Evolutionary conservation across 2,888 invertebrate species (phyloP).

Genomic region (Idaea biselata): DNA sequence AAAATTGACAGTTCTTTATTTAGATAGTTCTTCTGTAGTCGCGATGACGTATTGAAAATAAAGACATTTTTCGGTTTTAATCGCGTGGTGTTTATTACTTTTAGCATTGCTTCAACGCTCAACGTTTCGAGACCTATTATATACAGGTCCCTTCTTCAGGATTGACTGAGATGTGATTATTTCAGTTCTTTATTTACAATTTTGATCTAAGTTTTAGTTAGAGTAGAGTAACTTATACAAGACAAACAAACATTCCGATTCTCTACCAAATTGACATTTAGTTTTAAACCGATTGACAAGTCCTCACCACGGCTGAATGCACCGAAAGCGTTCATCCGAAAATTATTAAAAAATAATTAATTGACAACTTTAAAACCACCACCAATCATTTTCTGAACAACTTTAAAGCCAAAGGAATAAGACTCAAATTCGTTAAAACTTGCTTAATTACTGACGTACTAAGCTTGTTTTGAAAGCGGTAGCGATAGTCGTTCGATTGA

Average conservation of each 20-base stretch:
- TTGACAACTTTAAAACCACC: not conserved
- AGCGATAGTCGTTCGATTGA: slow-evolving; percentile 62
- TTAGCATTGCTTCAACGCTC: no score
- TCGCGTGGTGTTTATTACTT: no score
- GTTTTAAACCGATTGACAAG: slow-evolving; percentile 59
- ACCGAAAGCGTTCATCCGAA: slow-evolving; percentile 57
- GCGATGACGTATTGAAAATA: no score
- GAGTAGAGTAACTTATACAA: not conserved
- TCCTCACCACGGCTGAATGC: slow-evolving; percentile 47
- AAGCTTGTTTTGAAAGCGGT: slow-evolving; percentile 41
- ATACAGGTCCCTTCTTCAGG: no score
- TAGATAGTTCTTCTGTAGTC: no score
- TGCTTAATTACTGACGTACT: slow-evolving; percentile 2
- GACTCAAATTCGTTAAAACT: slow-evolving; percentile 18
- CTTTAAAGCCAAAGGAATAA: slow-evolving; percentile 7
- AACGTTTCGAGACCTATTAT: no score
- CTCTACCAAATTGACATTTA: slow-evolving; percentile 55
- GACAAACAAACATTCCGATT: slow-evolving; percentile 18
- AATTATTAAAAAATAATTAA: slow-evolving; percentile 46
- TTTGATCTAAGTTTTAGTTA: no score
- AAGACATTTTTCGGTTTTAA: no score
- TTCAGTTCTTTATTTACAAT: no score
- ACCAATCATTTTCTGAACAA: not conserved
- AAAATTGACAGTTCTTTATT: no score
- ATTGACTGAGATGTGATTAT: no score